Evolutionary conservation across 1,140 invertebrate species (phyloP), one percentile per base, ranked within the genome.

Genomic region (Anoplophora glabripennis): DNA sequence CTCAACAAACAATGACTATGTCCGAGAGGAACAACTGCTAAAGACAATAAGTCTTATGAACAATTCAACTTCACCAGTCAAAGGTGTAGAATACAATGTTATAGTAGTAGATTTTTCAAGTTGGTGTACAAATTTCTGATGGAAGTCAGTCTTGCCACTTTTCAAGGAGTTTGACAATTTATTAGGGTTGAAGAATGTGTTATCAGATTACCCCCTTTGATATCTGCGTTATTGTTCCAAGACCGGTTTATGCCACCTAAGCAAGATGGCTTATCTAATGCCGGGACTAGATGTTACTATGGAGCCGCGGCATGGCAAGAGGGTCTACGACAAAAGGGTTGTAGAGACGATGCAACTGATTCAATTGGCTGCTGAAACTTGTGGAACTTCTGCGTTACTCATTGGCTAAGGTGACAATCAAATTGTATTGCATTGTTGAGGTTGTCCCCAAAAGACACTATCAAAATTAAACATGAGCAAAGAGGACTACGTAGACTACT

Each of bases 381-480:
- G 34, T 14, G 34, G 35, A 7, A 40, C 49, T 1, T 14, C 37
- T 7, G 49, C 49, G 1, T 38, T 36, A 14, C 11, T 52, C 7
- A 38, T 52, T 3, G 49, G 49, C 4, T 36, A 52, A 11, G 49
- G 34, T 1, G 49, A 52, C 34, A 52, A 52, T 21, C 34, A 52
- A 14, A 36, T 37, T 37, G 36, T 37, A n/a, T n/a, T n/a, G n/a
- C n/a, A n/a, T n/a, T n/a, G n/a, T n/a, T n/a, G n/a, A n/a, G n/a
- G n/a, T n/a, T n/a, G n/a, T n/a, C n/a, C n/a, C n/a, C n/a, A n/a
- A n/a, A n/a, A n/a, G n/a, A n/a, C n/a, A n/a, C n/a, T n/a, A n/a
- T n/a, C n/a, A n/a, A n/a, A n/a, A n/a, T n/a, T n/a, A n/a, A n/a
- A n/a, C n/a, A n/a, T n/a, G n/a, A n/a, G n/a, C n/a, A n/a, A n/a